Evolutionary conservation across 2,888 invertebrate species (phyloP), one percentile per base, ranked within the genome.

Genomic region (Chloromyia formosa): DNA sequence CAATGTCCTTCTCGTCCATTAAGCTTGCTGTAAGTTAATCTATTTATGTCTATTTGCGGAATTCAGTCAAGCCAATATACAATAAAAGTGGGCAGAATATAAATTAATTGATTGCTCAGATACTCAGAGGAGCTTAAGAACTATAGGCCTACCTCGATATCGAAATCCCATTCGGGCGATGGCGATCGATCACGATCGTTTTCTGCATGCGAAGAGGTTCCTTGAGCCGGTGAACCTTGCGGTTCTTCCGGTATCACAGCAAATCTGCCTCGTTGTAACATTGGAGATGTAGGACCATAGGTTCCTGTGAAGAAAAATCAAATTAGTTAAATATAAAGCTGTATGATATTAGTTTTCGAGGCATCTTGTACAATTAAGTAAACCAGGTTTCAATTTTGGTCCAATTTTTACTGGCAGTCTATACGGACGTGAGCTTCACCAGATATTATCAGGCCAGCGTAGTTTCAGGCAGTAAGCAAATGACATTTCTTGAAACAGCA

Each of bases 241-340:
- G 87, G 87, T 79, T 88, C 88, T 76, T 86, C 86, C 60, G 86
- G 86, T 79, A 86, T 86, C 76, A 86, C 86, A 79, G 86, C 85
- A 77, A 86, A 86, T 71, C 86, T 82, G 66, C 86, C 86, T 71
- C 86, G 81, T 78, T 85, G 85, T 74, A 86, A 76, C 77, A 85
- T 82, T 53, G 86, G 86, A 18, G 86, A 86, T 78, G 85, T 84
- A 35, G 79, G 78, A 77, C 85, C 85, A 82, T 85, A 85, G 79
- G 84, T 85, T 73, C 82, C 85, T 85, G 78, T 1, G 80, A 1
- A 27, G 54, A 16, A 56, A 10, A 18, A 64, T n/a, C 9, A 42
- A 40, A 16, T 64, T 0, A 2, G 16, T 16, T 64, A 69, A 18
- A 54, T 20, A 56, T 56, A 10, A 56, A 56, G 2, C 2, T 49